A percentile compares a stretch with the other conserved stretches of the same genome.
phyloP scores from a whole-genome alignment of 1,140 invertebrate species.

The Lepidurus apus region DNA sequence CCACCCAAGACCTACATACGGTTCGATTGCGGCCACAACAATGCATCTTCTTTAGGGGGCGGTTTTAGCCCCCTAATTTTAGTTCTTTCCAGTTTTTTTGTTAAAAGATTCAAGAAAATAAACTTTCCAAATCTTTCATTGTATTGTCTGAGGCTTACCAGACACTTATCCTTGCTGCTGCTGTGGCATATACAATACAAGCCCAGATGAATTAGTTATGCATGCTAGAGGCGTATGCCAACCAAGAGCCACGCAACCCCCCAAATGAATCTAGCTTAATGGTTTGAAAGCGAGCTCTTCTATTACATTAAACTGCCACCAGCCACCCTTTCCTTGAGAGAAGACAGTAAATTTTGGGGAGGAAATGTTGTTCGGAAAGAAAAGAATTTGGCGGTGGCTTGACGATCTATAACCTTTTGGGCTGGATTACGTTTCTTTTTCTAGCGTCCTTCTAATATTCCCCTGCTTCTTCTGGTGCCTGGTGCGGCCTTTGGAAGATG shows the following conservation, averaged over 20 bases:
- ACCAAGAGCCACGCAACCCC: constrained; percentile 16
- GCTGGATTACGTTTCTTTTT: background rate
- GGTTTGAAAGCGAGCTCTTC: constrained; percentile 9
- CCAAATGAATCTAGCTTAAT: constrained; percentile 15
- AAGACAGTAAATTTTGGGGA: background rate
- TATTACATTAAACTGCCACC: background rate
- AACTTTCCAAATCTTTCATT: background rate
- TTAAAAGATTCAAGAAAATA: background rate
- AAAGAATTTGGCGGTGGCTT: background rate
- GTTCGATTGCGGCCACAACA: background rate
- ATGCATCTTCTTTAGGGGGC: constrained; percentile 6
- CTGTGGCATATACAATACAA: background rate
- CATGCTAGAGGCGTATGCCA: constrained; percentile 13
- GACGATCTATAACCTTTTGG: constrained; percentile 1
- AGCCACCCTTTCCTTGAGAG: background rate
- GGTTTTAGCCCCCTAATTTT: background rate
- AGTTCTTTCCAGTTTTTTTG: background rate
- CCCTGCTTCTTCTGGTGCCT: too few relatives aligned
- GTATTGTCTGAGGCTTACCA: background rate
- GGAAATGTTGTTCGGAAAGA: background rate
- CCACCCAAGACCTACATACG: constrained; percentile 16
- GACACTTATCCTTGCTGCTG: background rate
- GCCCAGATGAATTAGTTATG: constrained; percentile 8
- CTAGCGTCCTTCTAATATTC: background rate
- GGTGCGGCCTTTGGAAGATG: too few relatives aligned